Evolutionary conservation across 2,888 invertebrate genomes (phyloP).

Genomic region (Odontocerum albicorne): DNA sequence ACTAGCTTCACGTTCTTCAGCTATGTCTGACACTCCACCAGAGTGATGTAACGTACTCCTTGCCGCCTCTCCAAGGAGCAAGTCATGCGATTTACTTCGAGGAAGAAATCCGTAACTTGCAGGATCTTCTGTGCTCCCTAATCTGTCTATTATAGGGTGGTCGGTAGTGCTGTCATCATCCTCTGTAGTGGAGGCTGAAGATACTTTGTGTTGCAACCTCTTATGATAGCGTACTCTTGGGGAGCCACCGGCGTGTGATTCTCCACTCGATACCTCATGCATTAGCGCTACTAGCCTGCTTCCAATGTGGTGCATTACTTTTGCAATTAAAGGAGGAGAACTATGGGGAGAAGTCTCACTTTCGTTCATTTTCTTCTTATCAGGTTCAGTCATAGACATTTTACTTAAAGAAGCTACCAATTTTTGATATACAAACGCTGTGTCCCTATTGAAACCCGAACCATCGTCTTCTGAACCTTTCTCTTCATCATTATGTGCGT

Average conservation of each 20-base stretch:
- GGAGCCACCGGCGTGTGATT: conserved; percentile 62
- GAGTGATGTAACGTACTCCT: conserved; percentile 49
- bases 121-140: conserved; percentile 50
- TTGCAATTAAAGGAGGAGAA: conserved; percentile 84
- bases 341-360: conserved; percentile 56
- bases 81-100: conserved; percentile 81
- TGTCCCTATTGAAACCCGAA: conserved; percentile 66
- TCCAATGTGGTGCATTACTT: conserved; percentile 92
- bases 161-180: conserved; percentile 75
- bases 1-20: conserved; percentile 74
- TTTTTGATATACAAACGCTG: conserved; percentile 85
- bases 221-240: conserved; percentile 64
- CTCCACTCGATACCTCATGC: conserved; percentile 88
- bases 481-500: conserved; percentile 59
- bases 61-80: conserved; percentile 64
- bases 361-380: conserved; percentile 48
- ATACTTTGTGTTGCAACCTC: conserved; percentile 58
- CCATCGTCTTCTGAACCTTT: conserved; percentile 53
- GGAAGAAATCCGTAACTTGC: conserved; percentile 62
- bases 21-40: conserved; percentile 56
- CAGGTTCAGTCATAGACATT: conserved; percentile 59
- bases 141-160: conserved; percentile 45
- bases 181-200: conserved; percentile 65
- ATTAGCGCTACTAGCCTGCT: conserved; percentile 83
- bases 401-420: conserved; percentile 82